Percentiles rank a stretch among this genome's conserved stretches.
phyloP scores from a whole-genome alignment of 2,888 invertebrate species.

The Chironomus riparius region DNA sequence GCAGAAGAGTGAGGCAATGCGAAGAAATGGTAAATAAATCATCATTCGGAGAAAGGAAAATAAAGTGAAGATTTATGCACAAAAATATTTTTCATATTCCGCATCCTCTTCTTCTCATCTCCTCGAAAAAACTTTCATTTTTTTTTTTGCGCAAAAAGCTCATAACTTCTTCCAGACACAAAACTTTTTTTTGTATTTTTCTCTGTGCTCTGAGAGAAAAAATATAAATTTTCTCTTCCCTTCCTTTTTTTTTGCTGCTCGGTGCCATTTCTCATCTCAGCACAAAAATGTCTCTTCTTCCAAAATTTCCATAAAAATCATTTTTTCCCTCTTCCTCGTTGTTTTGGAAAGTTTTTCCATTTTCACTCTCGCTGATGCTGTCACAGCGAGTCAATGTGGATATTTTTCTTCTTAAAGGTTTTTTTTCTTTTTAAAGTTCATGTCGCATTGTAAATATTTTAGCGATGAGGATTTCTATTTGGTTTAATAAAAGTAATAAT shows the following conservation, averaged over 20 bases:
- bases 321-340: not conserved
- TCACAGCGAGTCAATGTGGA: too few species aligned
- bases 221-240: not conserved
- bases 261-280: not conserved
- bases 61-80: conserved; percentile 18
- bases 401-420: too few species aligned
- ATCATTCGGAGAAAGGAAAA: conserved; percentile 1
- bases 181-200: not conserved
- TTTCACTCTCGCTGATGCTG: not conserved
- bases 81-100: not conserved
- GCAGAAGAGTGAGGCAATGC: not conserved
- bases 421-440: too few species aligned
- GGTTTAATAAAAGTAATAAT: too few species aligned
- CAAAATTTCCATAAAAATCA: not conserved
- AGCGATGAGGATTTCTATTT: too few species aligned
- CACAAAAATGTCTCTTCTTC: not conserved
- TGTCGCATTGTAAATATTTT: too few species aligned
- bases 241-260: too few species aligned
- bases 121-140: not conserved
- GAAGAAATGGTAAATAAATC: conserved; percentile 14
- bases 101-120: not conserved
- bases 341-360: not conserved
- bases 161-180: not conserved
- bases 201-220: not conserved
- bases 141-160: not conserved